A percentile compares a stretch with the other conserved stretches of the same genome.
Conservation (phyloP, 2,888 invertebrate species). For the Caenorhabditis zanzibari region DNA sequence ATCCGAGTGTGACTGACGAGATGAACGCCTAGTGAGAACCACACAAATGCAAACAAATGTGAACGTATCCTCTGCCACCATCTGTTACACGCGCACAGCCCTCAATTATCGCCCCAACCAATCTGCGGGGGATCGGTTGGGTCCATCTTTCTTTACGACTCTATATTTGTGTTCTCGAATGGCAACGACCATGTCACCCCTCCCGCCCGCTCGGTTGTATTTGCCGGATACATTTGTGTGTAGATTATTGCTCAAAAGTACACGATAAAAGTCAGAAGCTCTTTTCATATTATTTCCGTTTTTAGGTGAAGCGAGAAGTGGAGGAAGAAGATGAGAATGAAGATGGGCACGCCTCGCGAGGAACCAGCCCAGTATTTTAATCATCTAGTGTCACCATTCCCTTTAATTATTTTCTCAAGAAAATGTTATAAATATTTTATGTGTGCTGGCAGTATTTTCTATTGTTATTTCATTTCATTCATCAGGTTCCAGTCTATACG, state of each 20-base stretch:
- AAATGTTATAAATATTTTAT: conserved; percentile 32
- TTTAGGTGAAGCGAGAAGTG: conserved; percentile 45
- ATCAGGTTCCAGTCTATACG: conserved; percentile 1
- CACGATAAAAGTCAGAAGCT: conserved; percentile 12
- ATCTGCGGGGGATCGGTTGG: conserved; percentile 24
- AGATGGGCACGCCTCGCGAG: conserved; percentile 14
- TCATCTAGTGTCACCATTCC: not conserved
- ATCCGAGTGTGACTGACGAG: not conserved
- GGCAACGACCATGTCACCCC: not conserved
- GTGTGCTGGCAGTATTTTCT: not conserved
- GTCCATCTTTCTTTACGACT: conserved; percentile 10
- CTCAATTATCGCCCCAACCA: conserved; percentile 31
- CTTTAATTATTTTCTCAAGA: conserved; percentile 8
- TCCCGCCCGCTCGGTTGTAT: not conserved
- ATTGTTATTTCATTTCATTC: not conserved
- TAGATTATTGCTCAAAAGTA: conserved; percentile 1
- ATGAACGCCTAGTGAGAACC: not conserved
- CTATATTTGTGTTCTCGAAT: conserved; percentile 1
- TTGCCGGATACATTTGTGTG: not conserved
- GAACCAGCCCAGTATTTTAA: conserved; percentile 50
- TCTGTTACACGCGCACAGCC: conserved; percentile 30
- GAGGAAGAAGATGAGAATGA: conserved; percentile 38
- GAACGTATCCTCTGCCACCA: conserved; percentile 28
- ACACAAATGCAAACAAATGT: conserved; percentile 27
- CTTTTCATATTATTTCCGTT: not conserved